Evolutionary conservation across 2,797 vertebrate genomes (phyloP).

Genomic region (Sebastes dallii): DNA sequence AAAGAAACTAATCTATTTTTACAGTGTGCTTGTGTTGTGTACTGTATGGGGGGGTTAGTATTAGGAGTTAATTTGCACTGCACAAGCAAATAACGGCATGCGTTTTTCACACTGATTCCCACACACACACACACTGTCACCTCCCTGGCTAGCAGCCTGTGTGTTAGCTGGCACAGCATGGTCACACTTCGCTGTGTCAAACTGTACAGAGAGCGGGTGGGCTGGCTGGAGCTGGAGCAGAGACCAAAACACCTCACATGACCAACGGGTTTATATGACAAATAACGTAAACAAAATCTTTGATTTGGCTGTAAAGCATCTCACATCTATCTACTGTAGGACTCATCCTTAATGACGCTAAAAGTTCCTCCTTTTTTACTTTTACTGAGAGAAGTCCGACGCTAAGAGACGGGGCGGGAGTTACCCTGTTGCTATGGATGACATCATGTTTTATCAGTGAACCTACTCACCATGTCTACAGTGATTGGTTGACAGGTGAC

Average conservation of each 20-base stretch:
- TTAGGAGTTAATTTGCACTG: not conserved
- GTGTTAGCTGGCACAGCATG: constrained; percentile 54
- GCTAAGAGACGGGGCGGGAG: too few relatives aligned
- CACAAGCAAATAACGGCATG: constrained; percentile 24
- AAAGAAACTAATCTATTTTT: not conserved
- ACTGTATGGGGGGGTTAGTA: not conserved
- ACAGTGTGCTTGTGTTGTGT: not conserved
- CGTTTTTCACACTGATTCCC: constrained; percentile 9
- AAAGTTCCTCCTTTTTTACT: too few relatives aligned
- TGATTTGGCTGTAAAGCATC: not conserved
- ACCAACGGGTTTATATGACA: not conserved
- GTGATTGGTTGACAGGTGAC: not conserved
- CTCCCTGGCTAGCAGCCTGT: constrained; percentile 68
- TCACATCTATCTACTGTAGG: not conserved
- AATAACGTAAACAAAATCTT: not conserved
- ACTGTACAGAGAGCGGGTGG: constrained; percentile 47
- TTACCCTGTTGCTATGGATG: too few relatives aligned
- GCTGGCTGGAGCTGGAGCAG: constrained; percentile 65
- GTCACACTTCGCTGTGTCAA: constrained; percentile 42
- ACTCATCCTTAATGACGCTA: not conserved
- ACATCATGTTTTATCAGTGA: too few relatives aligned
- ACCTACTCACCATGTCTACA: not conserved
- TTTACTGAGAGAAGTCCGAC: too few relatives aligned
- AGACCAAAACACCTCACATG: constrained; percentile 56
- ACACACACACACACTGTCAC: constrained; percentile 54